phyloP scores from a whole-genome alignment of 1,140 invertebrate genomes.

The Orchesella cincta region DNA sequence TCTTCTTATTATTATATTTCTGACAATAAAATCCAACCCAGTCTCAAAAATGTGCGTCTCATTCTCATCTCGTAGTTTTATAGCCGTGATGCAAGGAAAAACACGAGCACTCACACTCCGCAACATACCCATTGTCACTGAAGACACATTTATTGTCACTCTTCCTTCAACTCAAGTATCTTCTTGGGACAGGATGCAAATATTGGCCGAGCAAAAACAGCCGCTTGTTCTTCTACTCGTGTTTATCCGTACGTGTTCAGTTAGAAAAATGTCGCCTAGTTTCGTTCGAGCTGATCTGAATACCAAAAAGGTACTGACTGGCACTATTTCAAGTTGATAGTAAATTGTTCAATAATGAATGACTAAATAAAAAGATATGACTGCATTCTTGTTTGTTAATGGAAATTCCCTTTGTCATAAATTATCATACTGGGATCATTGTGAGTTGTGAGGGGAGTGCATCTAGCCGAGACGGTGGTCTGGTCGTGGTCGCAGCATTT shows the following conservation, averaged over 20 bases:
- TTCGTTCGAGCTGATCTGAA: conserved; percentile 13
- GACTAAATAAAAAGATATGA: neutral
- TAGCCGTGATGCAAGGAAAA: no score
- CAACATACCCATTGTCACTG: no score
- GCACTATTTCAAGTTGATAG: conserved; percentile 19
- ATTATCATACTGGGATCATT: neutral
- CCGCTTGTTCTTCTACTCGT: no score
- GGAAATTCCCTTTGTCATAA: neutral
- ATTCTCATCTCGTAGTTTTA: no score
- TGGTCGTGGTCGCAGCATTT: neutral
- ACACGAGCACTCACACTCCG: no score
- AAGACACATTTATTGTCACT: no score
- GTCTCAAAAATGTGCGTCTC: no score
- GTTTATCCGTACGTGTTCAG: no score
- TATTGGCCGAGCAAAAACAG: no score
- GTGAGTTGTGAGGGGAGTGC: neutral
- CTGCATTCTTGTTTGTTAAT: neutral
- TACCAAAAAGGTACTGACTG: conserved; percentile 22
- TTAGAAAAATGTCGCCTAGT: conserved; percentile 16
- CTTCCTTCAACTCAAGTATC: no score
- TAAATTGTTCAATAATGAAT: neutral
- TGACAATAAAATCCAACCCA: no score
- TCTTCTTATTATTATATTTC: neutral
- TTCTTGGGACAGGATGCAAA: no score
- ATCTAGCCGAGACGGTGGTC: neutral